Base-by-base conservation (phyloP, 1,140 invertebrate species). In the Pantala flavescens region DNA sequence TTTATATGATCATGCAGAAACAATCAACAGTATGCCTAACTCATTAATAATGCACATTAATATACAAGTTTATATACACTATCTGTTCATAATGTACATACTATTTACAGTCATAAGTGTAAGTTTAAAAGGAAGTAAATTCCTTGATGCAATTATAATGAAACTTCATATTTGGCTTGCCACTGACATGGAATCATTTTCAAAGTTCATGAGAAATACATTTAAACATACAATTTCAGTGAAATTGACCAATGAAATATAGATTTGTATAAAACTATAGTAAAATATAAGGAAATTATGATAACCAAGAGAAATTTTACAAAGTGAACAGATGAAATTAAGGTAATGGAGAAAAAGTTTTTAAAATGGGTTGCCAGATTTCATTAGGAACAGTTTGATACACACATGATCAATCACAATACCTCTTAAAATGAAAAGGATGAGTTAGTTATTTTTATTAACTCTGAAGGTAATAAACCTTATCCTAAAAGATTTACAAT, bases 21-120 rank as follows among this genome's bases (percentile, higher is more conserved):
- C n/a, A 63, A 63, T 63, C 49, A 63, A 63, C n/a, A 63, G 49
- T 63, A 63, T 63, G n/a, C n/a, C 49, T 63, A 63, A 63, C 14
- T 63, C 2, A 63, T 63, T 63, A 21, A n/a, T n/a, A n/a, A 63
- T 63, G 3, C 49, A 63, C 49, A 63, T 63, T 63, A 63, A 63
- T 63, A 63, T 63, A 63, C 49, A 63, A 21, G 14, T 63, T 63
- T 63, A 63, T 63, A 14, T 63, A 63, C 49, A 63, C n/a, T 7
- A 7, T 63, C 14, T 63, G 16, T 63, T 19, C 1, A 7, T 19
- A 63, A 63, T 63, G 12, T 63, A 63, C 49, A 63, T 16, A 12
- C 49, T 63, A 63, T 63, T 16, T 63, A 63, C 49, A 63, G n/a
- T 63, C 49, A 63, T 63, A 63, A 19, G 28, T 63, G n/a, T 3